A percentile compares a stretch with the other conserved stretches of the same genome.
phyloP scores from a whole-genome alignment of 2,113 vertebrate species.

The Leptosomus discolor region DNA sequence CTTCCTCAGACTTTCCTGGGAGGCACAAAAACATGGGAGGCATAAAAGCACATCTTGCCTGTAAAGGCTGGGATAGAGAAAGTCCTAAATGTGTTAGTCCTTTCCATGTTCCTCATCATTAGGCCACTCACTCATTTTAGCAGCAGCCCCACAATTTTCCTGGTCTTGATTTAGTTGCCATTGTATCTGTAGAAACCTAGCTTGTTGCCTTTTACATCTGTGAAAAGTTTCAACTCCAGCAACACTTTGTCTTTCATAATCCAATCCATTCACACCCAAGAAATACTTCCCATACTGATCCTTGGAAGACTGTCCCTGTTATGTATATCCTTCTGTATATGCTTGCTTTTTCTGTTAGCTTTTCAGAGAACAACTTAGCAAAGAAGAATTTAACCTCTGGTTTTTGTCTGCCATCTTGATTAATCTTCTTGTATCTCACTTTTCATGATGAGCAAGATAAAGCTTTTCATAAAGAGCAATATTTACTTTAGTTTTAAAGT shows the following conservation, averaged over 20 bases:
- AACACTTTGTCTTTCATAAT: background rate
- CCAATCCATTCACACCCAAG: fast-evolving
- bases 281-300: background rate
- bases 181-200: background rate
- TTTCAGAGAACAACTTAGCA: background rate
- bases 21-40: background rate
- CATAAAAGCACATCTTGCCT: background rate
- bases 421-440: background rate
- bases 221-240: background rate
- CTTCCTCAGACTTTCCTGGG: background rate
- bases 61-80: background rate
- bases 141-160: background rate
- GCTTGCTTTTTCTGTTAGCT: background rate
- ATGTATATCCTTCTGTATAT: background rate
- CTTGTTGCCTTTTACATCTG: background rate
- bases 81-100: fast-evolving
- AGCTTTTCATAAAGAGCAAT: fast-evolving
- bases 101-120: background rate
- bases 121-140: fast-evolving
- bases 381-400: background rate
- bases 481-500: background rate
- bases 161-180: background rate
- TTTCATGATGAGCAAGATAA: background rate
- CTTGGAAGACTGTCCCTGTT: background rate
- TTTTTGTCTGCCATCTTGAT: background rate